Evolutionary conservation across 2,113 vertebrate species (phyloP), one percentile per base, ranked within the genome.

Genomic region (Gila orcuttii): DNA sequence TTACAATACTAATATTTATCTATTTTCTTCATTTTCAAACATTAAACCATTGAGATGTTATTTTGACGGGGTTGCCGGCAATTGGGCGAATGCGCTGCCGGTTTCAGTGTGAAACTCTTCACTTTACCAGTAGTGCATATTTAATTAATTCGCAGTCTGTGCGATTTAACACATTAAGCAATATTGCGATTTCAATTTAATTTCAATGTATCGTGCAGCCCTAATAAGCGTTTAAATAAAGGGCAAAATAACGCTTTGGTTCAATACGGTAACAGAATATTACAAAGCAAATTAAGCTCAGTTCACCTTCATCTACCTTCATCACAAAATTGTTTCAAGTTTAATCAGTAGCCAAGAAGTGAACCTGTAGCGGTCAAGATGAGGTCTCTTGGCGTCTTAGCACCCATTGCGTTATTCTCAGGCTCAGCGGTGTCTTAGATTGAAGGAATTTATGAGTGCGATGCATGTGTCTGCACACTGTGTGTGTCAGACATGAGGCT

Each of bases 381-480:
- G 3, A 21, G 71, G 78, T 82, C 78, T 82, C 28, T 28, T 15
- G 9, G 42, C 13, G 10, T 71, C 8, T 85, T 57, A 45, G 42
- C 62, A 55, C 69, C 57, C 13, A 52, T 60, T 74, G 60, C 6
- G 28, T 66, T 59, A 60, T 28, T 79, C 36, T 77, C 50, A 82
- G 21, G 45, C 62, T 71, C 60, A 59, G 88, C 11, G 17, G 75
- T 36, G 25, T 82, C 60, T 84, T 86, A 86, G 84, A 73, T 68
- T 78, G 12, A 78, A 85, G 60, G 85, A 85, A 60, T 85, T 77
- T 75, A 59, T 57, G 57, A 47, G 64, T 88, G 87, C 33, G 82
- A 85, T 25, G 50, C 62, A 36, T 25, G 82, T 77, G 82, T 86
- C n/a, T 82, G 42, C 93, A 90, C 91, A 91, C 84, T 9, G 59